A percentile compares a stretch with the other conserved stretches of the same genome.
These are phyloP conservation scores for Cavia porcellus DNA, from an alignment of 2,113 vertebrate species.

Conservation along the genomic window DNA sequence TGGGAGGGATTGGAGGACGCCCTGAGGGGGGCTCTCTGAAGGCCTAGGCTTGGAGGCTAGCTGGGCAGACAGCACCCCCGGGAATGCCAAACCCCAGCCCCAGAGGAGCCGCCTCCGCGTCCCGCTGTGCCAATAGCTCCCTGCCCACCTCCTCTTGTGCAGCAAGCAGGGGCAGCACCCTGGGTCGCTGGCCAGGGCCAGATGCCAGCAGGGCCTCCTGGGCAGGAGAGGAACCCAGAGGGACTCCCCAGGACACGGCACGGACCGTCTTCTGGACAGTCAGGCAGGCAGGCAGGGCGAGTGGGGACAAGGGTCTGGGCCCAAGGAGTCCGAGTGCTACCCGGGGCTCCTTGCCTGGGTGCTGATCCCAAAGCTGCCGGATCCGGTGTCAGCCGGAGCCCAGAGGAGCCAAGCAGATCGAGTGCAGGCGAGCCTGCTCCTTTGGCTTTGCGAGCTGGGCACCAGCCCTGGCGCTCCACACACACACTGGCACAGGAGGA, in stretches of 20 bases:
- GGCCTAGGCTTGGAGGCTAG: background rate
- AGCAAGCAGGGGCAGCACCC: conserved; percentile 30
- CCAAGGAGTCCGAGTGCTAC: background rate
- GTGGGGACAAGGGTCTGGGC: background rate
- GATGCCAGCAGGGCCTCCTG: background rate
- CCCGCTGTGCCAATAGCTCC: background rate
- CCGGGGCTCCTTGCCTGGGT: background rate
- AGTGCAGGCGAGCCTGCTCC: background rate
- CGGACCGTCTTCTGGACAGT: background rate
- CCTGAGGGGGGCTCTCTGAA: no score
- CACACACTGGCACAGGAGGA: background rate
- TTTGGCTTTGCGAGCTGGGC: background rate
- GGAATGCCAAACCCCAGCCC: background rate
- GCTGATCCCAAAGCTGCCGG: background rate
- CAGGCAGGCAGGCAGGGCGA: background rate
- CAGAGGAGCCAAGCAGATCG: background rate
- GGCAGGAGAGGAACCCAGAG: background rate
- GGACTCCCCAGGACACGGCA: background rate
- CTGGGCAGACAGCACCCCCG: background rate
- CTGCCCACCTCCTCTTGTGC: background rate
- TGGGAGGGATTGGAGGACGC: background rate
- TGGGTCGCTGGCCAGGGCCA: conserved; percentile 15
- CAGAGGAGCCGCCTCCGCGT: background rate
- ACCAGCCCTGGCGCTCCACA: background rate
- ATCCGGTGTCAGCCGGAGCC: background rate